Conservation (phyloP, 1,140 invertebrate genomes). For the Homalodisca vitripennis region DNA sequence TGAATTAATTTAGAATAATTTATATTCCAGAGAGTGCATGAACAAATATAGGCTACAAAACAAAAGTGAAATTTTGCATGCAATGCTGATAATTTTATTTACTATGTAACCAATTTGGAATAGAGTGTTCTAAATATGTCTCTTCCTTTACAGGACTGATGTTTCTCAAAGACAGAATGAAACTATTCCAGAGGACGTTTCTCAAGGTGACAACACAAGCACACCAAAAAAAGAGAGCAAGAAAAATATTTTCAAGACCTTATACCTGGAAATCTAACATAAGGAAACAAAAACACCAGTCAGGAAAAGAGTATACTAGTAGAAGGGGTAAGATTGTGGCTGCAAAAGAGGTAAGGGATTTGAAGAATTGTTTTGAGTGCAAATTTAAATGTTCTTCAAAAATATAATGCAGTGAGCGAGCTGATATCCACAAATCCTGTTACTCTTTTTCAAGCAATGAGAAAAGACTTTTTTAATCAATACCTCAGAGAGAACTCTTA, state of each 20-base stretch:
- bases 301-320: background rate
- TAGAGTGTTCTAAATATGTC: no score
- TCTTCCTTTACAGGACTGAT: no score
- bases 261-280: slow-evolving; percentile 9
- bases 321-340: background rate
- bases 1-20: no score
- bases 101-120: no score
- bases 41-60: no score
- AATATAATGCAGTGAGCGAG: background rate
- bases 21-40: no score
- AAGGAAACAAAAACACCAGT: background rate
- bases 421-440: background rate
- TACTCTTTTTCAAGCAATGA: slow-evolving; percentile 6
- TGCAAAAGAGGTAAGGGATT: background rate
- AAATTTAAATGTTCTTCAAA: slow-evolving; percentile 11
- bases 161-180: no score
- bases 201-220: no score
- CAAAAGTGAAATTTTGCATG: no score
- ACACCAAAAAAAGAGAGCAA: background rate
- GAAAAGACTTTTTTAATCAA: slow-evolving; percentile 26
- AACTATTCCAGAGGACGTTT: no score
- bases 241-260: background rate
- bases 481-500: background rate
- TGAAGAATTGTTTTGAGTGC: slow-evolving; percentile 3
- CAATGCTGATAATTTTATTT: no score